A percentile compares a stretch with the other conserved stretches of the same genome.
phyloP scores from a whole-genome alignment of 2,888 invertebrate species.

The Scaptomyza cyrtandrae region DNA sequence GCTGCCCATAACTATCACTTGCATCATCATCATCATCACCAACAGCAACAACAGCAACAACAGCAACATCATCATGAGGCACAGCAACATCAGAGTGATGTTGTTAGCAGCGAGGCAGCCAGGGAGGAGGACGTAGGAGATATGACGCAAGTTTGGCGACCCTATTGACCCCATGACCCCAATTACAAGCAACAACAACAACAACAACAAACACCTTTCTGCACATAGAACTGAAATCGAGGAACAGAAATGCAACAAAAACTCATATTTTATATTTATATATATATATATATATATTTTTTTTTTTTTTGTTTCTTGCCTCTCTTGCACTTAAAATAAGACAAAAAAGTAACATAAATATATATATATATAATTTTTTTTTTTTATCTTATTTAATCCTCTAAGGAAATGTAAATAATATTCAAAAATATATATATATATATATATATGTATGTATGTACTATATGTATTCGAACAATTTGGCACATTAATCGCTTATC shows the following conservation, averaged over 20 bases:
- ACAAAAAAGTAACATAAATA: background rate
- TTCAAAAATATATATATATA: conserved; percentile 6
- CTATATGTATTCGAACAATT: conserved; percentile 5
- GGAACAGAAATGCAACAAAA: no score
- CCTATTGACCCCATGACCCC: conserved; percentile 86
- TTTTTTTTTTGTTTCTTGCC: conserved; percentile 7
- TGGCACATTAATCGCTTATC: conserved; percentile 11
- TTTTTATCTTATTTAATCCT: conserved; percentile 10
- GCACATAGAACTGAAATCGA: conserved; percentile 75
- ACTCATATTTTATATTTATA: no score
- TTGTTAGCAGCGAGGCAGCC: conserved; percentile 49
- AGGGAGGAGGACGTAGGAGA: conserved; percentile 83
- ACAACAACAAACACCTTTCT: conserved; percentile 58
- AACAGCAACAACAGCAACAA: conserved; percentile 29
- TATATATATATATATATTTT: no score
- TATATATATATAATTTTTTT: conserved; percentile 20
- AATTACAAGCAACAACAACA: conserved; percentile 15
- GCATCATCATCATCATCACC: conserved; percentile 59
- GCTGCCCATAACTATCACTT: conserved; percentile 56
- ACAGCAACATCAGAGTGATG: conserved; percentile 36
- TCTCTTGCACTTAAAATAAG: background rate
- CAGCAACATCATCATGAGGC: conserved; percentile 34
- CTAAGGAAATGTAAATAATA: conserved; percentile 50
- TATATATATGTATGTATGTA: background rate
- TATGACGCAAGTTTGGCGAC: conserved; percentile 89